phyloP scores from a whole-genome alignment of 2,888 invertebrate species.

The Plagodis pulveraria region DNA sequence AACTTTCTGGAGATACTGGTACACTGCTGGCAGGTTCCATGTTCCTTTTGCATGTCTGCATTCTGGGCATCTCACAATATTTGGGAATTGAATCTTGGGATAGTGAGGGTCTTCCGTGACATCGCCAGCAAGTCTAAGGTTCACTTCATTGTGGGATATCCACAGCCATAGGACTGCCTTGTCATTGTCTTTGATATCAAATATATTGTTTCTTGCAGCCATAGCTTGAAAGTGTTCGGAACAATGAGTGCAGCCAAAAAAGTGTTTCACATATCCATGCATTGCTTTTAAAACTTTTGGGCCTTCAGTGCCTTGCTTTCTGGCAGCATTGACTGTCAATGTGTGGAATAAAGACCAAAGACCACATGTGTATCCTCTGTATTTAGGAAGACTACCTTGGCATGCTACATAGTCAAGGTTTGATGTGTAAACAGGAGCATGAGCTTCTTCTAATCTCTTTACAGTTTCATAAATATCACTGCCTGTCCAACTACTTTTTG shows the following conservation, averaged over 20 bases:
- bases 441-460: conserved; percentile 77
- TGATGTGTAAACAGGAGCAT: conserved; percentile 83
- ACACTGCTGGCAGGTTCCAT: conserved; percentile 87
- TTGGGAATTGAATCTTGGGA: conserved; percentile 96
- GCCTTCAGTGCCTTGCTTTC: conserved; percentile 80
- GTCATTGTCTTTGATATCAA: conserved; percentile 88
- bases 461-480: conserved; percentile 85
- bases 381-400: conserved; percentile 89
- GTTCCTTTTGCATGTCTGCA: conserved; percentile 85
- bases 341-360: conserved; percentile 98
- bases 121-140: conserved; percentile 93
- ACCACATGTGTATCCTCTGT: conserved; percentile 96
- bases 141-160: conserved; percentile 97
- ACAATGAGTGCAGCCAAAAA: conserved; percentile 97
- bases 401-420: conserved; percentile 90
- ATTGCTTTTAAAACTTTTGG: conserved; percentile 91
- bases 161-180: conserved; percentile 96
- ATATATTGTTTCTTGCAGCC: conserved; percentile 89
- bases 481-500: conserved; percentile 83
- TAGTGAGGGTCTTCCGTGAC: conserved; percentile 94
- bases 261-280: conserved; percentile 94
- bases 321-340: conserved; percentile 91
- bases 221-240: conserved; percentile 95
- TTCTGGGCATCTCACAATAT: conserved; percentile 85
- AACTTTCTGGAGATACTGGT: conserved; percentile 84